Percentiles rank a stretch among this genome's conserved stretches.
Evolutionary conservation across 1,140 invertebrate species (phyloP).

Genomic region (Diorhabda carinulata): DNA sequence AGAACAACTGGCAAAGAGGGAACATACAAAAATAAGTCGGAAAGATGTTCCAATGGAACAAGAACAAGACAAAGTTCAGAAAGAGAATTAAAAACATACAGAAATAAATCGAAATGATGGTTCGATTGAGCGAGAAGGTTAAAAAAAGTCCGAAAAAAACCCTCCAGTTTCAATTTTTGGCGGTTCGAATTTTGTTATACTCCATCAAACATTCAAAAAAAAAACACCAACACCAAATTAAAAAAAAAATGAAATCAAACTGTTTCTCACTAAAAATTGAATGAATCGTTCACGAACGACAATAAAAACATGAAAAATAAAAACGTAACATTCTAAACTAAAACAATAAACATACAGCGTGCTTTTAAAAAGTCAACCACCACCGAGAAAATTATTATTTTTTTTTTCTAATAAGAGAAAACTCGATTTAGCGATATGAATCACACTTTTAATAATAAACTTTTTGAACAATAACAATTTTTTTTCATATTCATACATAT

Average conservation of each 20-base stretch:
- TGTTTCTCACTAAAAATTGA: too few species aligned
- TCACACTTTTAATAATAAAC: constrained; percentile 26
- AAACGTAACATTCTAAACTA: not conserved
- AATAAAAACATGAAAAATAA: constrained; percentile 18
- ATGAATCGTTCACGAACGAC: not conserved
- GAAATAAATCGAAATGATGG: too few species aligned
- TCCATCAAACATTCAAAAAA: not conserved
- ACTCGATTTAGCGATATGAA: constrained; percentile 12
- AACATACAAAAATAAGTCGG: too few species aligned
- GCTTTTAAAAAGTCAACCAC: constrained; percentile 9
- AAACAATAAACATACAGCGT: constrained; percentile 17
- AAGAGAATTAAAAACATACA: too few species aligned
- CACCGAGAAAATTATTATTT: not conserved
- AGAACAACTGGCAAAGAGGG: too few species aligned
- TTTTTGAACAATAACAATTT: constrained; percentile 14
- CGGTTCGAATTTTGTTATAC: too few species aligned
- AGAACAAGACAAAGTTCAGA: too few species aligned
- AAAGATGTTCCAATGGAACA: too few species aligned
- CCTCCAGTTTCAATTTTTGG: too few species aligned
- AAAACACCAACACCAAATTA: constrained; percentile 10
- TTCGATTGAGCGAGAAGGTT: too few species aligned
- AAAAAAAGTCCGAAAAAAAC: too few species aligned
- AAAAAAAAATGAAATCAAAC: constrained; percentile 8
- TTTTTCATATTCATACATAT: not conserved
- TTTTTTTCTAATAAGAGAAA: not conserved